phyloP scores from a whole-genome alignment of 2,888 invertebrate species.

The Atrina japonica region DNA sequence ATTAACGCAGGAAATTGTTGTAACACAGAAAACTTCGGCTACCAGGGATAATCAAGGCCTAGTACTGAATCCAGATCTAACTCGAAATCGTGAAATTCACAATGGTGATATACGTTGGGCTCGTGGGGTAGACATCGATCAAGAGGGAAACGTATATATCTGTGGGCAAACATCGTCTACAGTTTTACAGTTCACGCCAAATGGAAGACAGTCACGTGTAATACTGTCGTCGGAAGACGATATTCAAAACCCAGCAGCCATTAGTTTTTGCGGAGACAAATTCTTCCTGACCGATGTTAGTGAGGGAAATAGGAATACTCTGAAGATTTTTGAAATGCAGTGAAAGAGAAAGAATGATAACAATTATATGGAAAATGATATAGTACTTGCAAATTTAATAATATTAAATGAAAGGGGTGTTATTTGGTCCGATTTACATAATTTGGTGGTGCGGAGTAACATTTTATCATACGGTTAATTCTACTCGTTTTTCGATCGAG shows the following conservation, averaged over 20 bases:
- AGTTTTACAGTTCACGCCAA: constrained; percentile 25
- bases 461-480: too few relatives aligned
- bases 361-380: too few relatives aligned
- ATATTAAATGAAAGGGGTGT: too few relatives aligned
- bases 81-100: constrained; percentile 16
- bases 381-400: too few relatives aligned
- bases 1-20: constrained; percentile 23
- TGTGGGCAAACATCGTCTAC: constrained; percentile 36
- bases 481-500: too few relatives aligned
- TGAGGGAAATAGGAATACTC: constrained; percentile 24
- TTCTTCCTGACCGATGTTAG: constrained; percentile 35
- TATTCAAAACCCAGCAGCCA: constrained; percentile 33
- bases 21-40: constrained; percentile 29
- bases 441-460: too few relatives aligned
- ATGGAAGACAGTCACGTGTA: constrained; percentile 30
- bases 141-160: constrained; percentile 27
- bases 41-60: constrained; percentile 25
- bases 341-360: too few relatives aligned
- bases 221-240: constrained; percentile 20
- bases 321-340: constrained; percentile 30
- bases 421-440: too few relatives aligned
- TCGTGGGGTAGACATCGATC: constrained; percentile 29
- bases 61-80: constrained; percentile 17
- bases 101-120: constrained; percentile 33
- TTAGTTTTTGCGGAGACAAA: constrained; percentile 24